Evolutionary conservation across 2,113 vertebrate species (phyloP).

Genomic region (Paratilapia polleni): DNA sequence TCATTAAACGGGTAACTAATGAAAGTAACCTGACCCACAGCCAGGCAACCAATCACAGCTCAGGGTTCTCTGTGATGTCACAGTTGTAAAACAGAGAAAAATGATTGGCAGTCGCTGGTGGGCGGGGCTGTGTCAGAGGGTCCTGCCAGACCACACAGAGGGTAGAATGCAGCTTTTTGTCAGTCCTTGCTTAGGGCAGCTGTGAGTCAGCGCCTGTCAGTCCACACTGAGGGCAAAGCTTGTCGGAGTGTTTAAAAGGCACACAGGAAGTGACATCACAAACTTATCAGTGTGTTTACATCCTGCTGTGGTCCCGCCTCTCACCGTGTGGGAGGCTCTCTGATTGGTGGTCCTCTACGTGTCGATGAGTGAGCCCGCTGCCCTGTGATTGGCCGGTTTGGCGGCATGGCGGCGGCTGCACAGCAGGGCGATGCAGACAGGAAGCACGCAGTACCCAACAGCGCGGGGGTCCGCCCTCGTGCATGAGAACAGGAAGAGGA

Average conservation of each 20-base stretch:
- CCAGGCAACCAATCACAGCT: not conserved
- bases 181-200: not conserved
- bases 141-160: not conserved
- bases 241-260: constrained; percentile 15
- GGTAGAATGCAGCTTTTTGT: not conserved
- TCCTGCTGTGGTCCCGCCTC: not conserved
- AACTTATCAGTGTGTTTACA: not conserved
- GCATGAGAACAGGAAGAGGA: constrained; percentile 97
- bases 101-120: not conserved
- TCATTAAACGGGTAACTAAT: not conserved
- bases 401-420: constrained; percentile 91
- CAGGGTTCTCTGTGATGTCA: not conserved
- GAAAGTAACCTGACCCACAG: not conserved
- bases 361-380: constrained; percentile 88
- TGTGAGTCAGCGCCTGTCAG: not conserved
- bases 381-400: constrained; percentile 89
- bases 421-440: constrained; percentile 91
- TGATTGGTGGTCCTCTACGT: constrained; percentile 73
- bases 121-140: not conserved
- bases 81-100: not conserved
- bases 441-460: constrained; percentile 94
- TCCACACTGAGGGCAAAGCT: not conserved
- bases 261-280: constrained; percentile 51
- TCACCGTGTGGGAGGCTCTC: constrained; percentile 68
- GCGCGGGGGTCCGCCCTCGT: constrained; percentile 93